These are phyloP conservation scores for Tupaia tana DNA, from an alignment of 2,113 vertebrate species.

Conservation along the genomic window DNA sequence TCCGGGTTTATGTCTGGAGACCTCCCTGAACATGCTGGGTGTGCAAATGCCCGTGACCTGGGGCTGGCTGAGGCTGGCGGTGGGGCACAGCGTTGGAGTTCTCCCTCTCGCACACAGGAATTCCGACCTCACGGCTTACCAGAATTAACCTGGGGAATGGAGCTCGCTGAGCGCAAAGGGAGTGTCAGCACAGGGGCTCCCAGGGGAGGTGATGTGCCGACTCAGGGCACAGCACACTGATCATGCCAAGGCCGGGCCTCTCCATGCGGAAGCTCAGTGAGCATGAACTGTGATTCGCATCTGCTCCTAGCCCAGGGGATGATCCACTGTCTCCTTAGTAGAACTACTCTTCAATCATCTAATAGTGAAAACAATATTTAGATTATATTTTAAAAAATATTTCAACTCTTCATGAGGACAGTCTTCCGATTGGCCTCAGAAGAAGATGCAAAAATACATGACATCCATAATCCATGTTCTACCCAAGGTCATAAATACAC, in stretches of 20 bases:
- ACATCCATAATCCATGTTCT: not conserved
- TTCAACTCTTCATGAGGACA: not conserved
- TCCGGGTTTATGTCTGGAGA: too few species aligned
- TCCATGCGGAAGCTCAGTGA: not conserved
- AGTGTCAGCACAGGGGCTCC: not conserved
- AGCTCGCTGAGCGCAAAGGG: not conserved
- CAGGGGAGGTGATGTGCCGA: not conserved
- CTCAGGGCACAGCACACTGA: too few species aligned
- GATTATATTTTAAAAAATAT: not conserved
- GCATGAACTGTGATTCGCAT: not conserved
- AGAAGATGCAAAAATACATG: not conserved
- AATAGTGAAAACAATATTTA: conserved; percentile 34
- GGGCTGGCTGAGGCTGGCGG: too few species aligned
- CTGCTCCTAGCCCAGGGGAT: not conserved
- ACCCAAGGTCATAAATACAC: not conserved
- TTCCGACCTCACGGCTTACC: not conserved
- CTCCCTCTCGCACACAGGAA: too few species aligned
- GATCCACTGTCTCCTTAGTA: not conserved
- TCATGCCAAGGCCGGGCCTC: not conserved
- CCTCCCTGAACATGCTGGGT: too few species aligned
- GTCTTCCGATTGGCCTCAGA: conserved; percentile 17
- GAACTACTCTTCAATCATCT: not conserved
- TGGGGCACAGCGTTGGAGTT: too few species aligned
- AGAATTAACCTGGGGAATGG: not conserved
- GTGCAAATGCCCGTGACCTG: too few species aligned